phyloP scores from a whole-genome alignment of 2,113 vertebrate species.

The Excalfactoria chinensis region DNA sequence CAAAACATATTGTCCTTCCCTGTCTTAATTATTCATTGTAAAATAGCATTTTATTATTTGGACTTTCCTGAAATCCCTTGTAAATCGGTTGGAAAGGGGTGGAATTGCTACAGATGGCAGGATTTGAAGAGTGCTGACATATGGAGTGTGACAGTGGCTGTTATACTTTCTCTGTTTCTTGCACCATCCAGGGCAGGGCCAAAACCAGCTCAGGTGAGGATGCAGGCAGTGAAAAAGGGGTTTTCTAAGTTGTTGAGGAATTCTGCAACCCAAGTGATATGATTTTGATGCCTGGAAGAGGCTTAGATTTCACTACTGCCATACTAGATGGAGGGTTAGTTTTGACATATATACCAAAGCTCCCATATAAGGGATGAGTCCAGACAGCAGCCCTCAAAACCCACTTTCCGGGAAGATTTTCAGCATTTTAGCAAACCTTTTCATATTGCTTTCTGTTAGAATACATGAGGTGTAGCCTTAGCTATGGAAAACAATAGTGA shows the following conservation, averaged over 20 bases:
- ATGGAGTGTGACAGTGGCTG: not conserved
- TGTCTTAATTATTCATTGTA: constrained; percentile 58
- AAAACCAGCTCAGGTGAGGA: not conserved
- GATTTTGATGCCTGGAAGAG: not conserved
- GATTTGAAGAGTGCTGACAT: not conserved
- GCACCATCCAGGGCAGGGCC: not conserved
- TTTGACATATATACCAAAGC: not conserved
- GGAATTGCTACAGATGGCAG: constrained; percentile 15
- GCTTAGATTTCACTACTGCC: not conserved
- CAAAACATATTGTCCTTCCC: constrained; percentile 47
- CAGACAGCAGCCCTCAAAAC: not conserved
- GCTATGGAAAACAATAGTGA: not conserved
- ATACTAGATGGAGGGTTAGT: not conserved
- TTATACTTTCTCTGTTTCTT: not conserved
- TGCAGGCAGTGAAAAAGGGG: not conserved
- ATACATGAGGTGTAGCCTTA: not conserved
- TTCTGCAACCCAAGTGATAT: not conserved
- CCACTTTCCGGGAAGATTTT: not conserved
- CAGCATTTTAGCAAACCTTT: not conserved
- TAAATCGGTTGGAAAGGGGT: constrained; percentile 57
- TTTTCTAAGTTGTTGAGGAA: not conserved
- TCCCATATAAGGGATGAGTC: not conserved
- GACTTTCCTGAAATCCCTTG: constrained; percentile 43
- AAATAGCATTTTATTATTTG: constrained; percentile 63
- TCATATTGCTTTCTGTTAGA: not conserved